Evolutionary conservation across 2,113 vertebrate genomes (phyloP).

Genomic region (Hippocampus zosterae): DNA sequence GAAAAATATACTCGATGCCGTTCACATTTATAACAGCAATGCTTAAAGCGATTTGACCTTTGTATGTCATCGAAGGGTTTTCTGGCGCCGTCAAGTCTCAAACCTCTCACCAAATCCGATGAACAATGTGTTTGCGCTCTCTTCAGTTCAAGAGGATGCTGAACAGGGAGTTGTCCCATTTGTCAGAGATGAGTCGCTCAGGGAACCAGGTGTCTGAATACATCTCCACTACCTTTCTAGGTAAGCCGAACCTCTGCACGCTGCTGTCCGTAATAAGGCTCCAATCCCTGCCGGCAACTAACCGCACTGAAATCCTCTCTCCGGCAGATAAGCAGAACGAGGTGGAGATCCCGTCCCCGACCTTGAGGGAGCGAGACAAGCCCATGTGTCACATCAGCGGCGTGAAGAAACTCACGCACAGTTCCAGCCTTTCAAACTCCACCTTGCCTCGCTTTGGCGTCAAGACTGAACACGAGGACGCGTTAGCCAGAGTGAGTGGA

Average conservation of each 20-base stretch:
- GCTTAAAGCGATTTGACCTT: no score
- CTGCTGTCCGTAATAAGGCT: neutral
- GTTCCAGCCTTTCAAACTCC: slow-evolving; percentile 77
- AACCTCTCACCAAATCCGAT: neutral
- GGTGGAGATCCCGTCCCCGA: slow-evolving; percentile 86
- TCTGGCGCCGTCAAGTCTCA: neutral
- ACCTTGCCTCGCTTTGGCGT: slow-evolving; percentile 82
- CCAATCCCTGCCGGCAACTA: slow-evolving; percentile 9
- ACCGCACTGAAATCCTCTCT: neutral
- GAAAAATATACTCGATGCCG: no score
- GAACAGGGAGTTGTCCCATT: slow-evolving; percentile 89
- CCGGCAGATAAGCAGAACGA: slow-evolving; percentile 87
- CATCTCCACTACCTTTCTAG: slow-evolving; percentile 91
- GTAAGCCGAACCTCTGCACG: slow-evolving; percentile 60
- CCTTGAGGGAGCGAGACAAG: slow-evolving; percentile 79
- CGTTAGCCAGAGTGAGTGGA: slow-evolving; percentile 75
- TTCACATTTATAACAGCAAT: no score
- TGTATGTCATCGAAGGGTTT: neutral
- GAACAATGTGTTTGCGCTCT: neutral
- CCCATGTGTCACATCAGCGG: slow-evolving; percentile 91
- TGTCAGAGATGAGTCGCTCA: slow-evolving; percentile 93
- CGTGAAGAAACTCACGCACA: slow-evolving; percentile 82
- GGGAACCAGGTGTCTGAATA: slow-evolving; percentile 95
- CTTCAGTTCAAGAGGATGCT: slow-evolving; percentile 87
- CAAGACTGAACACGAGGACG: slow-evolving; percentile 85